Evolutionary conservation across 2,888 invertebrate genomes (phyloP).

Genomic region (Brenthis ino): DNA sequence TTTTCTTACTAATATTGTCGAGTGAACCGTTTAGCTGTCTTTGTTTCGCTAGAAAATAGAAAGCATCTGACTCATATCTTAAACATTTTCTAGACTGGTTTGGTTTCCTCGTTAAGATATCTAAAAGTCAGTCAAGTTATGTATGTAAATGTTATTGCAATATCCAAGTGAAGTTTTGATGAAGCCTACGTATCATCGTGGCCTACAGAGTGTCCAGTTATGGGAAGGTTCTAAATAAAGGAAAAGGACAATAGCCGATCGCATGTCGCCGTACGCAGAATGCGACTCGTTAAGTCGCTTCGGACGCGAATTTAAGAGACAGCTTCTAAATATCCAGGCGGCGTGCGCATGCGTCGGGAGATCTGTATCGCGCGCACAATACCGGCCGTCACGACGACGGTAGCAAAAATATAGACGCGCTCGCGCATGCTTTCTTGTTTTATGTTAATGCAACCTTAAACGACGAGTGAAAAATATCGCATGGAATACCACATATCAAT

Average conservation of each 20-base stretch:
- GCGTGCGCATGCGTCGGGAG: slow-evolving; percentile 70
- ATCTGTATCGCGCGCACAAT: slow-evolving; percentile 80
- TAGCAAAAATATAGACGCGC: slow-evolving; percentile 77
- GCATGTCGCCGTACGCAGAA: slow-evolving; percentile 72
- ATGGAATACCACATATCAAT: slow-evolving; percentile 69
- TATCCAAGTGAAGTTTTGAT: slow-evolving; percentile 22
- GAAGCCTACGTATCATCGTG: slow-evolving; percentile 33
- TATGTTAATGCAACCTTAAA: slow-evolving; percentile 77
- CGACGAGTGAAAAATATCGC: slow-evolving; percentile 68
- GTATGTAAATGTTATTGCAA: neutral
- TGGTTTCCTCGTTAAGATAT: no score
- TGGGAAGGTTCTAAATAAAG: slow-evolving; percentile 53
- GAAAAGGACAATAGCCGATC: slow-evolving; percentile 67
- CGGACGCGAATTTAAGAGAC: slow-evolving; percentile 74
- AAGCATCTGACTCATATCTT: no score
- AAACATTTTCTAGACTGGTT: no score
- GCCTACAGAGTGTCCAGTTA: slow-evolving; percentile 46
- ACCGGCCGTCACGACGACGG: slow-evolving; percentile 77
- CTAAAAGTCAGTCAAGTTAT: no score
- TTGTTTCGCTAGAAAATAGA: no score
- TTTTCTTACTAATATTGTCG: no score
- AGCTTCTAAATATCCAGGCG: slow-evolving; percentile 79
- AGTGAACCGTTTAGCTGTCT: no score
- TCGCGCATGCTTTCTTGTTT: slow-evolving; percentile 74
- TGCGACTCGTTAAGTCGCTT: slow-evolving; percentile 75